phyloP scores from a whole-genome alignment of 2,888 invertebrate genomes.

The Callimorpha dominula region DNA sequence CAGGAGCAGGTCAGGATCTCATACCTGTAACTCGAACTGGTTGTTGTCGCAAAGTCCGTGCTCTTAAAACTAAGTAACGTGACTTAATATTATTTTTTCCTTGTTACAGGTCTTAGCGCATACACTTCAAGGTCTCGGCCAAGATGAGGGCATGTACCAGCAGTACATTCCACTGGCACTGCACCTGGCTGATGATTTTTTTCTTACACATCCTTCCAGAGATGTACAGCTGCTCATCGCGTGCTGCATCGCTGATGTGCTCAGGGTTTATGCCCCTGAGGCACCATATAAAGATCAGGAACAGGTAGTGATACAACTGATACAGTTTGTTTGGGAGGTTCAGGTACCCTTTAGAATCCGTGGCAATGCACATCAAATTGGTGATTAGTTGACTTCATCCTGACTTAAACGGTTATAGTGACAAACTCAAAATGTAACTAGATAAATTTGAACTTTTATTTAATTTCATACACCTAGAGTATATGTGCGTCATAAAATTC shows the following conservation, averaged over 20 bases:
- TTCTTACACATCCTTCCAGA: conserved; percentile 94
- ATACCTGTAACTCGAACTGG: background rate
- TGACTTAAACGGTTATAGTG: background rate
- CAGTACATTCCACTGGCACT: conserved; percentile 97
- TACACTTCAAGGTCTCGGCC: conserved; percentile 98
- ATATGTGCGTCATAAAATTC: too few relatives aligned
- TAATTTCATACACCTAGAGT: too few relatives aligned
- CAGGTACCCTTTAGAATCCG: background rate
- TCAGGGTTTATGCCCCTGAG: conserved; percentile 98
- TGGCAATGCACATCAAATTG: background rate
- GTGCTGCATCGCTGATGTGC: conserved; percentile 98
- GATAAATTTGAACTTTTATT: too few relatives aligned
- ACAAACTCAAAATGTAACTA: too few relatives aligned
- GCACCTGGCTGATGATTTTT: conserved; percentile 97
- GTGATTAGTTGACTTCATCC: background rate
- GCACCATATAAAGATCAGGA: conserved; percentile 98
- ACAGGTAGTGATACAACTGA: conserved; percentile 87
- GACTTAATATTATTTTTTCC: background rate
- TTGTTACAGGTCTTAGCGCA: conserved; percentile 92
- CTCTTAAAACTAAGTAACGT: background rate
- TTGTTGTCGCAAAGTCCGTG: background rate
- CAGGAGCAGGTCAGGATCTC: background rate
- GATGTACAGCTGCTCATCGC: conserved; percentile 98
- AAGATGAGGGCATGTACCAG: conserved; percentile 97
- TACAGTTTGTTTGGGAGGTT: background rate